A percentile compares a stretch with the other conserved stretches of the same genome.
Conservation (phyloP, 2,113 vertebrate species). For the Stictonetta naevosa region DNA sequence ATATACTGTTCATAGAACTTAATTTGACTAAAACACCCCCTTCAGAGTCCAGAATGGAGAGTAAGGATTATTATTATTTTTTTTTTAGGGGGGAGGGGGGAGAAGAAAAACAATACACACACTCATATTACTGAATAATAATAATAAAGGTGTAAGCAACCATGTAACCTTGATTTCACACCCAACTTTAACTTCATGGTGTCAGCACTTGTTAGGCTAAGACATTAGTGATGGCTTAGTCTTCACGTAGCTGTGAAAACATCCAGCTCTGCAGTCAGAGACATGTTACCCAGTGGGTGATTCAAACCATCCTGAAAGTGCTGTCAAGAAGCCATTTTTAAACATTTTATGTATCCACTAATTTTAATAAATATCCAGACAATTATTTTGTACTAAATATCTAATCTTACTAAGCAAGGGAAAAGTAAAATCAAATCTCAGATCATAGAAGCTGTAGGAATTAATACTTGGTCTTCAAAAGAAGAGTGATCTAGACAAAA, state of each 20-base stretch:
- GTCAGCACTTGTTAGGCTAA: neutral
- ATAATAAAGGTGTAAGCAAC: neutral
- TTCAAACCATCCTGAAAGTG: neutral
- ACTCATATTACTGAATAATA: neutral
- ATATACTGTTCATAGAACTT: fast-evolving
- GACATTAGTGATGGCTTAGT: neutral
- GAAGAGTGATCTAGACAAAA: neutral
- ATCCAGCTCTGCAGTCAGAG: neutral
- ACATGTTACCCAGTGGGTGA: neutral
- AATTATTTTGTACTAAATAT: neutral
- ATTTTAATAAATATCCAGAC: neutral
- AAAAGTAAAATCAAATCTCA: neutral
- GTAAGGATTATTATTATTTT: fast-evolving
- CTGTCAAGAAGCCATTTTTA: neutral
- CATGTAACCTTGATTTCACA: neutral
- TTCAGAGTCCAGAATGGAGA: neutral
- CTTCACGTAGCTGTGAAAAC: too few species aligned
- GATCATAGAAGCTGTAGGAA: neutral
- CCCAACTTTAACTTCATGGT: neutral
- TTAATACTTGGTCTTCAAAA: neutral
- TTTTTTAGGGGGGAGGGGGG: neutral
- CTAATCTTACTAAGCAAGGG: neutral
- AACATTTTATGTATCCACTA: neutral
- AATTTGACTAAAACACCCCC: neutral
- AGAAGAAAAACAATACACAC: too few species aligned